Evolutionary conservation across 2,888 invertebrate genomes (phyloP).

Genomic region (Drosophila subquinaria): DNA sequence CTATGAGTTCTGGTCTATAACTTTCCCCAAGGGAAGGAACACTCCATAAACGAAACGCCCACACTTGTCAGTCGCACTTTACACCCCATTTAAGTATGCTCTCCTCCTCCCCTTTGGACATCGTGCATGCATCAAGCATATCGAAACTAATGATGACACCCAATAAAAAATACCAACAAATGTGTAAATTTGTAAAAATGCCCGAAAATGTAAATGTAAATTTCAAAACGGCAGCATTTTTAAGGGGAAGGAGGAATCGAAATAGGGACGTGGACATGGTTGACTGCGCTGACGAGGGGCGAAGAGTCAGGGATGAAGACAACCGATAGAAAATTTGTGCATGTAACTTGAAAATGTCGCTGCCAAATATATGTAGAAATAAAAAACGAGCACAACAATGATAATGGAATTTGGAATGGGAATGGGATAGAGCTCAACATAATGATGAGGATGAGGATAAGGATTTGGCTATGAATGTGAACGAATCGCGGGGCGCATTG

Average conservation of each 20-base stretch:
- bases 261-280: slow-evolving; percentile 44
- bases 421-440: slow-evolving; percentile 9
- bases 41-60: slow-evolving; percentile 68
- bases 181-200: slow-evolving; percentile 77
- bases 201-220: slow-evolving; percentile 70
- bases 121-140: slow-evolving; percentile 37
- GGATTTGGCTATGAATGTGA: slow-evolving; percentile 17
- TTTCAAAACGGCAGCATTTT: slow-evolving; percentile 45
- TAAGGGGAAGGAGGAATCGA: slow-evolving; percentile 20
- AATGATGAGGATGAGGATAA: slow-evolving; percentile 10
- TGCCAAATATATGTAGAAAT: slow-evolving; percentile 33
- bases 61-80: slow-evolving; percentile 61
- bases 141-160: slow-evolving; percentile 81
- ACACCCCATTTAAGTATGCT: slow-evolving; percentile 39
- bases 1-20: background rate
- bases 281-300: slow-evolving; percentile 53
- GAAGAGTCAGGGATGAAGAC: slow-evolving; percentile 47
- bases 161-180: slow-evolving; percentile 76
- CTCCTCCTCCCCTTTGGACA: background rate
- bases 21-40: slow-evolving; percentile 14
- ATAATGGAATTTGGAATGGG: slow-evolving; percentile 44
- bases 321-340: slow-evolving; percentile 75
- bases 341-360: slow-evolving; percentile 70
- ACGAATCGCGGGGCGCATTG: slow-evolving; percentile 57
- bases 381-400: slow-evolving; percentile 51